Base-by-base conservation (phyloP, 1,140 invertebrate species). In the Drosophila watanabei region DNA sequence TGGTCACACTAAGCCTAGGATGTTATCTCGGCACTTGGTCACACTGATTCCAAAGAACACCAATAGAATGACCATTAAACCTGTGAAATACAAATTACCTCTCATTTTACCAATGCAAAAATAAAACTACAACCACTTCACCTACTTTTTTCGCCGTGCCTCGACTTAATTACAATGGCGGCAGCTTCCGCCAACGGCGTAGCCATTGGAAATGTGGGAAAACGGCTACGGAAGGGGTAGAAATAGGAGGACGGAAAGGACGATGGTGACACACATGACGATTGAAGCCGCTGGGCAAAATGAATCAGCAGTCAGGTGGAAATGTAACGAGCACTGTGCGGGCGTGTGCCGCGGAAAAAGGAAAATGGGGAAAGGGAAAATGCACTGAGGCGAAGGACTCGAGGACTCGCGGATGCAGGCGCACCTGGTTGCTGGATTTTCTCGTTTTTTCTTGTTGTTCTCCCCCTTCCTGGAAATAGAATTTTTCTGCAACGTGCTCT, bases 91-190 rank as follows among this genome's bases (percentile, higher is more conserved):
- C 5, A 32, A 52, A 7, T 33, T 18, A 33, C 3, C 30, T 24
- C 1, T n/a, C 8, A 24, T 56, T 39, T 39, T n/a, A 4, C 3
- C 5, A 3, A 11, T 0, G 5, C 5, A 39, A 28, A 24, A 16
- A 5, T 20, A 16, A 30, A 28, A 11, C 14, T 20, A 13, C 10
- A 41, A 5, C 49, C 20, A 13, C 16, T 64, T 58, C 14, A 18
- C 13, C 10, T 28, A 16, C 6, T 9, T 66, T 70, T 71, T 39
- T 41, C 11, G 18, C 33, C 6, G 64, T 71, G 68, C 68, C 24
- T 33, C 48, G 49, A 80, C 86, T 90, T 86, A 90, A 90, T 90
- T 90, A 90, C 89, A 90, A 82, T 80, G 76, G 75, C 64, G 75
- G 75, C 61, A 79, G 73, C 83, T 86, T 71, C 75, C 79, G 79